Conservation (phyloP, 2,888 invertebrate species). For the Cryptophagus acutangulus region DNA sequence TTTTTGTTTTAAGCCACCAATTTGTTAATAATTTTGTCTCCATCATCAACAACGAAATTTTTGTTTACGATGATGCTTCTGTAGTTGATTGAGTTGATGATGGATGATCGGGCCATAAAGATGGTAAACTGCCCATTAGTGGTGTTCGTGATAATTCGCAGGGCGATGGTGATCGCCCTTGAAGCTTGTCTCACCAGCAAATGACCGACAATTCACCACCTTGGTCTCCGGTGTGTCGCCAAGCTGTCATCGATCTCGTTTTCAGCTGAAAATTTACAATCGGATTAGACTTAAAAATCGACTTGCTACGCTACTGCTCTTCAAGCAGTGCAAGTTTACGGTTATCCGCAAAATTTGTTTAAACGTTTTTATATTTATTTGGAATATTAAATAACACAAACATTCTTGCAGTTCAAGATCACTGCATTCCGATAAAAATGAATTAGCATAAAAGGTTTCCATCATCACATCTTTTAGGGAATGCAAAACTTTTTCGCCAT, state of each 20-base stretch:
- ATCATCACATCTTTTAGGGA: no score
- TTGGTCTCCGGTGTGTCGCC: constrained; percentile 66
- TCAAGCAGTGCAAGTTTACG: no score
- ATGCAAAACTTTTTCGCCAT: no score
- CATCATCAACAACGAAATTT: not conserved
- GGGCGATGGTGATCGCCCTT: constrained; percentile 42
- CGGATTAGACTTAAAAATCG: no score
- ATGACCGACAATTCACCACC: constrained; percentile 73
- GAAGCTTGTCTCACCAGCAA: constrained; percentile 65
- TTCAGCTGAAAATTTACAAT: constrained; percentile 70
- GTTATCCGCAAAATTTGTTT: no score
- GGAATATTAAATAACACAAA: no score
- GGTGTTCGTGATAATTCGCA: constrained; percentile 25
- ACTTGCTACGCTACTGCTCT: no score
- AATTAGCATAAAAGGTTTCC: no score
- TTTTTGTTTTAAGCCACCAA: no score
- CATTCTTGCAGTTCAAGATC: no score
- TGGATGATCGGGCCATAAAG: constrained; percentile 29
- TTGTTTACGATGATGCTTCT: constrained; percentile 9
- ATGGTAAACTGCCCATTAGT: constrained; percentile 31
- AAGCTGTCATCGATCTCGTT: constrained; percentile 69
- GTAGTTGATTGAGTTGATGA: constrained; percentile 21
- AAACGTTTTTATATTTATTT: no score
- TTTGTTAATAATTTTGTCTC: constrained; percentile 6
- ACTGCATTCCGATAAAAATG: no score